These are phyloP conservation scores for Morpho deidamia DNA, from an alignment of 2,888 invertebrate species.

Conservation along the genomic window DNA sequence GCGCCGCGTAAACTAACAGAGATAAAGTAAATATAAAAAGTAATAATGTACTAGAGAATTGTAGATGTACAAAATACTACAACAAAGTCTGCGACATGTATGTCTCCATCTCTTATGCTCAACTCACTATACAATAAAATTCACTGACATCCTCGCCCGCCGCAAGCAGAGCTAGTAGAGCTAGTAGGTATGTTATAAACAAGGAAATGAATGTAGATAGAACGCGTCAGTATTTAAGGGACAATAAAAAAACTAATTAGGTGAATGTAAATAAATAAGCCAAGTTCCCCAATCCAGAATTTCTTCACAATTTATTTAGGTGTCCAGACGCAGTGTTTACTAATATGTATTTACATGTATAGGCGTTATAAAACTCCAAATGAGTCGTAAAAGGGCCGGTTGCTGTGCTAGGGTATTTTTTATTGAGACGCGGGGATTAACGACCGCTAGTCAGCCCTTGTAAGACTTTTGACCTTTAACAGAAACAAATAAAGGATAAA, in stretches of 20 bases:
- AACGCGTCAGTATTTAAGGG: conserved; percentile 8
- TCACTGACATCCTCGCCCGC: too few relatives aligned
- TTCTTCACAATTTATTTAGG: conserved; percentile 27
- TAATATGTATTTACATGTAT: conserved; percentile 31
- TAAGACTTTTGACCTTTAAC: conserved; percentile 55
- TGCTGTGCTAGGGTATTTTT: conserved; percentile 51
- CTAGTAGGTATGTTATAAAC: background rate
- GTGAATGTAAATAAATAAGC: conserved; percentile 16
- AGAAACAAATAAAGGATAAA: conserved; percentile 49
- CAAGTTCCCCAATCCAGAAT: conserved; percentile 12
- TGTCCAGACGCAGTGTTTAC: conserved; percentile 30
- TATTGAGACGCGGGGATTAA: conserved; percentile 58
- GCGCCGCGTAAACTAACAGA: too few relatives aligned
- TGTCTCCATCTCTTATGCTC: too few relatives aligned
- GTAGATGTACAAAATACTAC: too few relatives aligned
- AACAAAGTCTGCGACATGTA: too few relatives aligned
- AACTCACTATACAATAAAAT: too few relatives aligned
- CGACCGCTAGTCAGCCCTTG: conserved; percentile 40
- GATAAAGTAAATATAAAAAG: too few relatives aligned
- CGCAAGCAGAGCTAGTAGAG: background rate
- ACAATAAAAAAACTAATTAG: conserved; percentile 25
- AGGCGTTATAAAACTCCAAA: conserved; percentile 49
- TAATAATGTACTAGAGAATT: too few relatives aligned
- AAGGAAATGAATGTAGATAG: conserved; percentile 3
- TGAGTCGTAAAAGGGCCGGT: conserved; percentile 53